phyloP scores from a whole-genome alignment of 2,888 invertebrate species.

The Dicyrtomina minuta region DNA sequence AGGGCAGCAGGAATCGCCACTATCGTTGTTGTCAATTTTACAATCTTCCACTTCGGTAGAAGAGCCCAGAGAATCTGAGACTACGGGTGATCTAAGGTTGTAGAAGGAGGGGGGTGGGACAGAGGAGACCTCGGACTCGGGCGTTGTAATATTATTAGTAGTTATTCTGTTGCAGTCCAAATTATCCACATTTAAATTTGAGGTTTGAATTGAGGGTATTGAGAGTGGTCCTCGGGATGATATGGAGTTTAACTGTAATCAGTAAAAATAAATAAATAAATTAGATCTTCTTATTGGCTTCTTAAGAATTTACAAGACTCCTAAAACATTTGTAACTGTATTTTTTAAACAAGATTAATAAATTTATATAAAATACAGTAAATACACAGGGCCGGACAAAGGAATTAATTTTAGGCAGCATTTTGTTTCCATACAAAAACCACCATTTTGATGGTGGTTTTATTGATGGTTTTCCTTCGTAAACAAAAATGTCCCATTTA shows the following conservation, averaged over 20 bases:
- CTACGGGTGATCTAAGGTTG: conserved; percentile 38
- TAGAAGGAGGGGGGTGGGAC: conserved; percentile 47
- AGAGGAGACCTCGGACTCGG: conserved; percentile 47
- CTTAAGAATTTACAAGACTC: too few relatives aligned
- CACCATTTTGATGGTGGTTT: too few relatives aligned
- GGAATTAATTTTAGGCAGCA: too few relatives aligned
- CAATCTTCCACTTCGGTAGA: too few relatives aligned
- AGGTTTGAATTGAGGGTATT: conserved; percentile 42
- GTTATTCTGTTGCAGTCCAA: conserved; percentile 45
- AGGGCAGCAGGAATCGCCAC: too few relatives aligned
- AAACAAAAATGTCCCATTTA: too few relatives aligned
- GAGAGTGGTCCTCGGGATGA: conserved; percentile 43
- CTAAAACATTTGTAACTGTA: too few relatives aligned
- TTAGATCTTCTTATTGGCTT: too few relatives aligned
- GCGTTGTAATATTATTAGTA: conserved; percentile 37
- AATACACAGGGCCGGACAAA: not conserved
- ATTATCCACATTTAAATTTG: conserved; percentile 45
- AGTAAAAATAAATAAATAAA: not conserved
- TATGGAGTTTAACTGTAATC: conserved; percentile 45
- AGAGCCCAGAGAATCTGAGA: too few relatives aligned
- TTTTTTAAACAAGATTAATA: too few relatives aligned
- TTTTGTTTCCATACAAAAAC: too few relatives aligned
- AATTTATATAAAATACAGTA: not conserved
- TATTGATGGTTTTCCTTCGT: too few relatives aligned
- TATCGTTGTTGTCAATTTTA: conserved; percentile 15